phyloP scores from a whole-genome alignment of 2,888 invertebrate species.

The Lepetodrilus schrolli region DNA sequence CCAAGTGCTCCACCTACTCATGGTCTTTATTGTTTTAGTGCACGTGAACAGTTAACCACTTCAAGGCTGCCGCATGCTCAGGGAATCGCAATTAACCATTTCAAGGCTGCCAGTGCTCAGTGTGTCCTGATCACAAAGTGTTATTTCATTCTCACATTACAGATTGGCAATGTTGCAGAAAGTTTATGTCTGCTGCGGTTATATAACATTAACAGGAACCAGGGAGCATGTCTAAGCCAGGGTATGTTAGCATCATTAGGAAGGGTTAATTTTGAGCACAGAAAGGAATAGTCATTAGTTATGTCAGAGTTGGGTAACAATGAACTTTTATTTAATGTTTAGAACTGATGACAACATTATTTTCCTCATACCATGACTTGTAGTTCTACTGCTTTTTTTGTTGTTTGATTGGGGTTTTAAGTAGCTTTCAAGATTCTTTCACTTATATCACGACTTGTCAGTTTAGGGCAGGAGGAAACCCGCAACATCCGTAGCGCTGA shows the following conservation, averaged over 20 bases:
- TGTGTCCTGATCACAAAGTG: not conserved
- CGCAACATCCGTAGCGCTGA: too few species aligned
- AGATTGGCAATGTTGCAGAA: not conserved
- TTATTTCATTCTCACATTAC: slow-evolving; percentile 1
- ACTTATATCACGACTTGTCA: too few species aligned
- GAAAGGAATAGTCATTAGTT: not conserved
- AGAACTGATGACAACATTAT: not conserved
- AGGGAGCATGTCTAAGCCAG: not conserved
- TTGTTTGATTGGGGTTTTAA: too few species aligned
- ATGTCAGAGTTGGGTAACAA: not conserved
- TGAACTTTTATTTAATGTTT: not conserved
- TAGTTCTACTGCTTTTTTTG: too few species aligned
- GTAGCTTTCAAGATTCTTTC: too few species aligned
- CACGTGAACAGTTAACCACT: too few species aligned
- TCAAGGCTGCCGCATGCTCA: not conserved
- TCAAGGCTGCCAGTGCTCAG: slow-evolving; percentile 1
- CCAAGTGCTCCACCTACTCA: not conserved
- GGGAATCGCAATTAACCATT: not conserved
- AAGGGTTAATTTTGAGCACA: not conserved
- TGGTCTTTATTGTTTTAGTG: not conserved
- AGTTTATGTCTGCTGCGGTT: not conserved
- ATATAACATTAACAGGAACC: not conserved
- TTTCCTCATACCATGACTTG: too few species aligned
- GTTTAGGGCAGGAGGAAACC: too few species aligned
- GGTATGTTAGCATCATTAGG: not conserved